phyloP scores from a whole-genome alignment of 92 coral and sea anemone species.

The Muricea muricata region DNA sequence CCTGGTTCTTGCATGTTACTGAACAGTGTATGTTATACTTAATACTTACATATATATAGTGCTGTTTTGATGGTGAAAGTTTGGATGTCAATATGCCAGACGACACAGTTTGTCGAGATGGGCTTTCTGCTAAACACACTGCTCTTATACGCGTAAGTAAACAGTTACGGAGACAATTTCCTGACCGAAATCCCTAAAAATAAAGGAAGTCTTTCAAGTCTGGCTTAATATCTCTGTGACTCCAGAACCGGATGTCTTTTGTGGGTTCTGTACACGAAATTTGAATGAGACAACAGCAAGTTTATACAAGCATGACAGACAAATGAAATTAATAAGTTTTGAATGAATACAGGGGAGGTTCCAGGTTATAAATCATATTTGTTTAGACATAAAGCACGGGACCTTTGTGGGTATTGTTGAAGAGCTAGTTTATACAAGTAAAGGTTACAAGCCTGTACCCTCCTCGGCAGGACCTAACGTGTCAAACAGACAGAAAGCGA shows the following conservation, averaged over 20 bases:
- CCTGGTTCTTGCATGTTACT: no score
- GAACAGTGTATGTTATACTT: no score
- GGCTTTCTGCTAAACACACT: no score
- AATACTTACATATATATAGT: no score
- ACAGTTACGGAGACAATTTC: not conserved
- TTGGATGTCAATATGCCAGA: no score
- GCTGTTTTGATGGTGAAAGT: no score
- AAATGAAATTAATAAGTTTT: slow-evolving; percentile 13
- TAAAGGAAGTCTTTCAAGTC: not conserved
- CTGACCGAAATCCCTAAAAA: not conserved
- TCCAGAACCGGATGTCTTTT: slow-evolving; percentile 26
- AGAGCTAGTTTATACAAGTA: not conserved
- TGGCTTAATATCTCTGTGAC: slow-evolving; percentile 7
- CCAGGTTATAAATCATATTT: slow-evolving; percentile 23
- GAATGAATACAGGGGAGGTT: not conserved
- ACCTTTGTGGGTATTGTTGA: slow-evolving; percentile 1
- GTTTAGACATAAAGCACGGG: slow-evolving; percentile 73
- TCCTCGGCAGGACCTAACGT: not conserved
- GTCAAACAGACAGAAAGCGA: not conserved
- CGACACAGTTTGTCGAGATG: no score
- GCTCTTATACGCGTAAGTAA: not conserved
- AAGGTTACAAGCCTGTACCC: not conserved
- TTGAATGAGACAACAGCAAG: slow-evolving; percentile 26
- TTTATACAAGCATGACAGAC: slow-evolving; percentile 5
- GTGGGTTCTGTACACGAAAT: slow-evolving; percentile 1